Base-by-base conservation (phyloP, 2,113 vertebrate genomes). In the Seriola quinqueradiata region DNA sequence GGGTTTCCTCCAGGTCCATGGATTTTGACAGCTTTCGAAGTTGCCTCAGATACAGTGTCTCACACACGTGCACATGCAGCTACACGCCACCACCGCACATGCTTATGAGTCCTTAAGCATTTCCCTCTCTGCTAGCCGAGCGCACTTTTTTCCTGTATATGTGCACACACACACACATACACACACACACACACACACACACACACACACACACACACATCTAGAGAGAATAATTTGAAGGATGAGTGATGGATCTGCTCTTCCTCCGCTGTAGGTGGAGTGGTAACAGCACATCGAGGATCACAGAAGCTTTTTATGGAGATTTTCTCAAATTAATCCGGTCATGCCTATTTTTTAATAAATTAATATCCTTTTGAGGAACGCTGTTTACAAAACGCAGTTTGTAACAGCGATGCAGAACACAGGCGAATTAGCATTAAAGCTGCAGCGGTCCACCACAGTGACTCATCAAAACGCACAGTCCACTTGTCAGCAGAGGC, bases 11-110 rank as follows among this genome's bases (percentile, higher is more conserved):
- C 1, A 48, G 82, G 80, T 42, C 28, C 73, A 67, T 69, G 69
- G 65, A 77, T 72, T 82, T 81, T 91, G 92, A 93, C 86, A 92
- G 87, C 92, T 94, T 91, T 94, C 92, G 91, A 72, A 90, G 82
- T 28, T 77, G 79, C 38, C 81, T 92, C 86, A 83, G 82, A 90
- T 84, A 46, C 66, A 61, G 55, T 4, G 11, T 68, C 71, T 77
- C 59, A 28, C 70, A 44, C 25, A 28, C 25, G 25, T 5, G 16
- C 52, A 73, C 54, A 78, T 73, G 75, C 57, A 25, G 5, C 14
- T 52, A 40, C 44, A 73, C 76, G 81, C 44, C 50, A 17, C 84
- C 70, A 83, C 54, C 25, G 25, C 79, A 79, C 76, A 50, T 54
- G 65, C 58, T 75, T 19, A 77, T 52, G 75, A 63, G 50, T 57